Conservation (phyloP, 1,140 invertebrate genomes). For the Melipona quadrifasciata region DNA sequence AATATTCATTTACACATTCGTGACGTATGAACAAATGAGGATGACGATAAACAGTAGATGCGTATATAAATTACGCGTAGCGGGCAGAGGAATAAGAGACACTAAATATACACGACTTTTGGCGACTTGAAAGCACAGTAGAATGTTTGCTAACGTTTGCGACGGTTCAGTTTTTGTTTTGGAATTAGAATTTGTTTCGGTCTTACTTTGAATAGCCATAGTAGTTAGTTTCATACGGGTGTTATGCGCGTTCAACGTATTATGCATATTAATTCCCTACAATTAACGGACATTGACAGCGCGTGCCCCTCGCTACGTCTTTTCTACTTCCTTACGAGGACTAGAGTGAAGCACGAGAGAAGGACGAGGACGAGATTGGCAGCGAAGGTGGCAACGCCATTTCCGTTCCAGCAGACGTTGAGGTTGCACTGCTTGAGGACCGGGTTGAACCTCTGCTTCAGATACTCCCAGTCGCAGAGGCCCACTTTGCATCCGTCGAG, state of each 20-base stretch:
- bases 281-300: neutral
- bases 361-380: constrained; percentile 23
- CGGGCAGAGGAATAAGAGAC: neutral
- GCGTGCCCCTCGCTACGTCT: no score
- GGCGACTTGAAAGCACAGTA: constrained; percentile 28
- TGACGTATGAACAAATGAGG: constrained; percentile 30
- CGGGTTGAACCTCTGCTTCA: constrained; percentile 75
- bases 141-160: neutral
- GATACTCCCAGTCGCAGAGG: constrained; percentile 80
- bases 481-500: constrained; percentile 81
- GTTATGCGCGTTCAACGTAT: neutral
- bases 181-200: neutral
- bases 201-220: neutral
- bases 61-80: constrained; percentile 32
- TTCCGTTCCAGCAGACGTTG: constrained; percentile 67
- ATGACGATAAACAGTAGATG: constrained; percentile 21
- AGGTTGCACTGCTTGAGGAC: constrained; percentile 63
- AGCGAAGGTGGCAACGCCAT: neutral
- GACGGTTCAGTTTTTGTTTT: neutral
- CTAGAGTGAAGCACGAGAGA: constrained; percentile 45
- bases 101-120: constrained; percentile 11
- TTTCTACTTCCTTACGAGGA: constrained; percentile 27
- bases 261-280: neutral
- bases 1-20: constrained; percentile 30
- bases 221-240: neutral